These are phyloP conservation scores for Phrixothrix hirtus DNA, from an alignment of 2,888 invertebrate species.

Conservation along the genomic window DNA sequence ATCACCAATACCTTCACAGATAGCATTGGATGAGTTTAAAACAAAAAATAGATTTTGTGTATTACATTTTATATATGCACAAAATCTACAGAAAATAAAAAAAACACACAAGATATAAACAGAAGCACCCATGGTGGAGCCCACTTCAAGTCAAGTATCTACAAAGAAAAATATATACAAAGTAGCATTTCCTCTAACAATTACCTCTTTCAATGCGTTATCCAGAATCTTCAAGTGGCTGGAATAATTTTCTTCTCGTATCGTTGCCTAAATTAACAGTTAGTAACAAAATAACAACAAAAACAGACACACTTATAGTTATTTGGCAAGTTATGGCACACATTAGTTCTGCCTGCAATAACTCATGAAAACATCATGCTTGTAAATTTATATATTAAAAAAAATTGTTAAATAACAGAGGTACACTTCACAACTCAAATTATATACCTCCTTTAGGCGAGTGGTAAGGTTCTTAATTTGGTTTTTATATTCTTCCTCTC, in stretches of 20 bases:
- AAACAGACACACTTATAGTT: conserved; percentile 46
- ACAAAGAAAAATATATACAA: conserved; percentile 17
- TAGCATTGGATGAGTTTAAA: conserved; percentile 22
- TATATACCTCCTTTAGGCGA: conserved; percentile 97
- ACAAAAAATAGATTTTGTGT: conserved; percentile 1
- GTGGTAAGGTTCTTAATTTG: conserved; percentile 98
- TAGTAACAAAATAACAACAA: conserved; percentile 52
- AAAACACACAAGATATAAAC: background rate
- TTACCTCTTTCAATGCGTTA: conserved; percentile 93
- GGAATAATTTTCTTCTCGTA: conserved; percentile 93
- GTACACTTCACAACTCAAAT: conserved; percentile 30
- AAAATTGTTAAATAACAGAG: conserved; percentile 27
- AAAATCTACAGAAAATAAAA: conserved; percentile 13
- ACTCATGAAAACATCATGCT: conserved; percentile 5
- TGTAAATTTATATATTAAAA: conserved; percentile 19
- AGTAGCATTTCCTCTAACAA: conserved; percentile 16
- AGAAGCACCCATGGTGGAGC: conserved; percentile 21
- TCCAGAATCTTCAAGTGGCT: conserved; percentile 88
- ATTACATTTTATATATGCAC: conserved; percentile 3
- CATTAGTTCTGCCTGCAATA: too few relatives aligned
- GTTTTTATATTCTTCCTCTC: conserved; percentile 99
- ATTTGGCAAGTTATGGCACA: too few relatives aligned
- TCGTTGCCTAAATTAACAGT: conserved; percentile 76
- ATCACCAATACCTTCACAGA: conserved; percentile 23
- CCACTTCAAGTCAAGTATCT: conserved; percentile 20